A percentile compares a stretch with the other conserved stretches of the same genome.
Conservation (phyloP, 1,140 invertebrate genomes). For the Leptinotarsa undecemlineata region DNA sequence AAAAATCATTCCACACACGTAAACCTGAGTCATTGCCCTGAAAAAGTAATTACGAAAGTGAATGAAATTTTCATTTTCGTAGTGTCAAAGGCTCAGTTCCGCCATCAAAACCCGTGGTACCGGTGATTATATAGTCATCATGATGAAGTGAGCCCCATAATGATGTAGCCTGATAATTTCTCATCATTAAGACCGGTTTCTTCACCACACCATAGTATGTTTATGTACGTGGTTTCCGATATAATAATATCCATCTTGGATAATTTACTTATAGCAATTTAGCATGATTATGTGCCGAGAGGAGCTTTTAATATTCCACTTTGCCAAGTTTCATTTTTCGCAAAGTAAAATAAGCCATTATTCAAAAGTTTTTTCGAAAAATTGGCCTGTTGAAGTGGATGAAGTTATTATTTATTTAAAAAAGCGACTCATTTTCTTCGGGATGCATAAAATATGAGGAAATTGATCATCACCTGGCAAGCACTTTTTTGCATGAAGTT, state of each 20-base stretch:
- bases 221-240: constrained; percentile 11
- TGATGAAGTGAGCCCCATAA: constrained; percentile 32
- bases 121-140: constrained; percentile 41
- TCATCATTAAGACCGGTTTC: constrained; percentile 38
- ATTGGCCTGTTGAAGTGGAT: background rate
- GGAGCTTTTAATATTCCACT: constrained; percentile 20
- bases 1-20: too few relatives aligned
- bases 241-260: constrained; percentile 17
- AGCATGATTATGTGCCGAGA: constrained; percentile 19
- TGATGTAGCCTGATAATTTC: constrained; percentile 38
- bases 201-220: constrained; percentile 7
- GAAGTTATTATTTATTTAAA: background rate
- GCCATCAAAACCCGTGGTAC: constrained; percentile 34
- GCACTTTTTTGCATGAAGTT: too few relatives aligned
- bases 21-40: too few relatives aligned
- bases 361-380: background rate
- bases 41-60: too few relatives aligned
- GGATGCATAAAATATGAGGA: too few relatives aligned
- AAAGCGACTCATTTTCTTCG: too few relatives aligned
- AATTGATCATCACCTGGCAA: too few relatives aligned
- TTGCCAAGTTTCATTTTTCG: background rate
- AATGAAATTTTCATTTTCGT: background rate
- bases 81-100: constrained; percentile 36
- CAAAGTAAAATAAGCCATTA: background rate
- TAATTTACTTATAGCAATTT: constrained; percentile 19